Conservation (phyloP, 2,888 invertebrate species). For the Osmoderma eremita region DNA sequence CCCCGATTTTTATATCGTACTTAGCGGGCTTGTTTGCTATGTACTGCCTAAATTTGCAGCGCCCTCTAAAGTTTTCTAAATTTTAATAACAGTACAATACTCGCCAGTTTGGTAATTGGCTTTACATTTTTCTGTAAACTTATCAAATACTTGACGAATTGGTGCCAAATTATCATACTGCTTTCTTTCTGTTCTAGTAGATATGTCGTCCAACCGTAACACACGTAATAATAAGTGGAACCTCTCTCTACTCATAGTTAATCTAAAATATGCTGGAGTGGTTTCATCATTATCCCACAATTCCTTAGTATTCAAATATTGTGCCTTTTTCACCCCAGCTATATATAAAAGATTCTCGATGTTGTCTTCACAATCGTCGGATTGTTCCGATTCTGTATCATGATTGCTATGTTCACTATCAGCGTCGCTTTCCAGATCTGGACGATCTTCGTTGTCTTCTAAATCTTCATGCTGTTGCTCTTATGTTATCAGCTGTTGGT, state of each 20-base stretch:
- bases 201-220: not conserved
- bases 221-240: not conserved
- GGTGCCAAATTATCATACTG: not conserved
- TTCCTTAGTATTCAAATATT: not conserved
- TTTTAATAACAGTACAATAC: not conserved
- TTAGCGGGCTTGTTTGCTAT: slow-evolving; percentile 1
- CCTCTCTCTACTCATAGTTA: not conserved
- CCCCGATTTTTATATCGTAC: not conserved
- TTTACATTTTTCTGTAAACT: not conserved
- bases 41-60: not conserved
- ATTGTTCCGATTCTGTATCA: slow-evolving; percentile 8
- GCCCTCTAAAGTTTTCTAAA: not conserved
- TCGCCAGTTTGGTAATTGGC: not conserved
- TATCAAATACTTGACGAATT: not conserved
- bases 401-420: slow-evolving; percentile 10
- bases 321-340: not conserved
- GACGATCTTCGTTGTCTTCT: no score
- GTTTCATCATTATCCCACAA: not conserved
- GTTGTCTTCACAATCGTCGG: not conserved
- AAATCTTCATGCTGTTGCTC: no score
- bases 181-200: not conserved
- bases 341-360: not conserved
- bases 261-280: not conserved
- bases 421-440: not conserved
- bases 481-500: no score